phyloP scores from a whole-genome alignment of 2,113 vertebrate genomes.

The Holacanthus passer region DNA sequence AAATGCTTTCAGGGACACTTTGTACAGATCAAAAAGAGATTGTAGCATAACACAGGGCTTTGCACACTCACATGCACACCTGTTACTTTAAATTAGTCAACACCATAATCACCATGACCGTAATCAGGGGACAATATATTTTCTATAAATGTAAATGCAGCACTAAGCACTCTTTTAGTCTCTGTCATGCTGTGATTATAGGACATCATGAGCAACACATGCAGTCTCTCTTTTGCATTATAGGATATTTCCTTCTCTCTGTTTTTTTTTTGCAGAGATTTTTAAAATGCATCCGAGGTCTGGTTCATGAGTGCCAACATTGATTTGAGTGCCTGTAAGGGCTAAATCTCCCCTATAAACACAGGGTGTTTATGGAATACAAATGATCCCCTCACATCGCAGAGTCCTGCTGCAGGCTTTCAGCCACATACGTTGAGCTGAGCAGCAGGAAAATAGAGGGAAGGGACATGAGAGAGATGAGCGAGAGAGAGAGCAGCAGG shows the following conservation, averaged over 20 bases:
- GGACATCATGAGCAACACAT: conserved; percentile 19
- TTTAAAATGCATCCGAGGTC: conserved; percentile 73
- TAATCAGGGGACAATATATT: neutral
- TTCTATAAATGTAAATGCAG: neutral
- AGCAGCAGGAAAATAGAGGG: conserved; percentile 56
- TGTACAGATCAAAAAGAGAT: conserved; percentile 31
- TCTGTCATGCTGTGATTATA: conserved; percentile 25
- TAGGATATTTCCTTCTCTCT: conserved; percentile 3
- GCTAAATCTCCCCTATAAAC: conserved; percentile 77
- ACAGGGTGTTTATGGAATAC: conserved; percentile 79
- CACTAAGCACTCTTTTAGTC: conserved; percentile 1
- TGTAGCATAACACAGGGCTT: neutral
- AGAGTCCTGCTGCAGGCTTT: conserved; percentile 62
- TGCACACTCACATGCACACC: conserved; percentile 17
- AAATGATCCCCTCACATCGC: conserved; percentile 69
- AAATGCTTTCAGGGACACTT: conserved; percentile 42
- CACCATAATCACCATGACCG: conserved; percentile 4
- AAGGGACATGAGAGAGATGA: conserved; percentile 22
- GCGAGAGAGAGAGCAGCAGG: conserved; percentile 19
- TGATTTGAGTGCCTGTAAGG: conserved; percentile 76
- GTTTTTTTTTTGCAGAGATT: conserved; percentile 33
- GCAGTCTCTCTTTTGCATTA: conserved; percentile 1
- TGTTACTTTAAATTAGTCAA: conserved; percentile 24
- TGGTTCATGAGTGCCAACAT: conserved; percentile 76
- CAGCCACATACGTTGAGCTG: conserved; percentile 55